These are phyloP conservation scores for Pipistrellus pipistrellus DNA, from an alignment of 2,797 vertebrate genomes.

Conservation along the genomic window DNA sequence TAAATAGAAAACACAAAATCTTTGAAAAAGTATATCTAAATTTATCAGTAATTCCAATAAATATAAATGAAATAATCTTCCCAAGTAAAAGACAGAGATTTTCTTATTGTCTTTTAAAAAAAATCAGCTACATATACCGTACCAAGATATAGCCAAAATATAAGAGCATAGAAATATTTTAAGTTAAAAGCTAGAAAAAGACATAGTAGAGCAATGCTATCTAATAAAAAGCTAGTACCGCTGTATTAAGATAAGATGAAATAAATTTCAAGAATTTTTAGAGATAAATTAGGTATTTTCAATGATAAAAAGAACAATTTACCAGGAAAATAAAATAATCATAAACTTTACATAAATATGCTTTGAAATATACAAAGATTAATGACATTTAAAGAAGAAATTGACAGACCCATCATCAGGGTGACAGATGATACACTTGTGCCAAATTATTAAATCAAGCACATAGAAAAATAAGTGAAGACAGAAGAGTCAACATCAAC, in stretches of 20 bases:
- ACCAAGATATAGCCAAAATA: slow-evolving; percentile 25
- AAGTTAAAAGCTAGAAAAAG: slow-evolving; percentile 15
- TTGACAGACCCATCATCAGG: not conserved
- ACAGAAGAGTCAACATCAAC: not conserved
- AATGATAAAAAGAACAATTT: not conserved
- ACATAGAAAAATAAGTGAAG: not conserved
- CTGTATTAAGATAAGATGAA: not conserved
- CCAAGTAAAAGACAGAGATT: slow-evolving; percentile 49
- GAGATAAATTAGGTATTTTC: not conserved
- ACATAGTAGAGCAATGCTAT: not conserved
- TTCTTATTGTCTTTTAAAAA: not conserved
- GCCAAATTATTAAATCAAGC: not conserved
- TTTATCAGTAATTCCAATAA: slow-evolving; percentile 62
- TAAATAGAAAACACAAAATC: not conserved
- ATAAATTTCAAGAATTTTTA: slow-evolving; percentile 34
- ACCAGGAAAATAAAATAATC: slow-evolving; percentile 27
- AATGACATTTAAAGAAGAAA: slow-evolving; percentile 23
- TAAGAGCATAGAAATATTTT: not conserved
- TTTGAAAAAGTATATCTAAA: slow-evolving; percentile 43
- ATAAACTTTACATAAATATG: not conserved
- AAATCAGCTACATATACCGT: not conserved
- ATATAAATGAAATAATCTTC: slow-evolving; percentile 62
- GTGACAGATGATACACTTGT: not conserved
- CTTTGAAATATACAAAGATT: slow-evolving; percentile 21
- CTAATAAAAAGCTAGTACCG: not conserved